A percentile compares a stretch with the other conserved stretches of the same genome.
Evolutionary conservation across 1,140 invertebrate genomes (phyloP).

Genomic region (Dendrolimus punctatus): DNA sequence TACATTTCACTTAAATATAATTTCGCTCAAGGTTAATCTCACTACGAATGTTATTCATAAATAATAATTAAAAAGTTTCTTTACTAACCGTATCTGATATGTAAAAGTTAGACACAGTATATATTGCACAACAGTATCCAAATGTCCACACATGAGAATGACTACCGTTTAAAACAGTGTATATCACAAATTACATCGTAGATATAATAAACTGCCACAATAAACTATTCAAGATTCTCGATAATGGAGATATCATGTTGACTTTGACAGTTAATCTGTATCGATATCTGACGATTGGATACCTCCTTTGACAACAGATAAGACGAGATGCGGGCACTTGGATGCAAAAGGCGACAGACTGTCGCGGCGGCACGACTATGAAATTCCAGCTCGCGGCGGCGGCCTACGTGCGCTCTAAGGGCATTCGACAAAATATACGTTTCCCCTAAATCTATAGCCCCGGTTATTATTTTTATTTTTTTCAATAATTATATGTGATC

Average conservation of each 20-base stretch:
- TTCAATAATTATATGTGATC: conserved; percentile 18
- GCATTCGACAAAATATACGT: conserved; percentile 24
- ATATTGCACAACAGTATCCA: background rate
- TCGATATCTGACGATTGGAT: conserved; percentile 40
- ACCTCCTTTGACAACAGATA: conserved; percentile 42
- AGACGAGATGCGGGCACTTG: conserved; percentile 29
- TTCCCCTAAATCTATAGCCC: conserved; percentile 19
- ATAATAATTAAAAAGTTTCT: no score
- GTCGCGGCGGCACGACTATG: conserved; percentile 19
- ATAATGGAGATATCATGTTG: conserved; percentile 24
- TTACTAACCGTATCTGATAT: no score
- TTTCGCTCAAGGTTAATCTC: no score
- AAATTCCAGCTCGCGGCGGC: conserved; percentile 19
- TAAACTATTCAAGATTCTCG: conserved; percentile 24
- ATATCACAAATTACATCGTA: conserved; percentile 20
- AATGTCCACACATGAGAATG: background rate
- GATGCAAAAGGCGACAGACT: conserved; percentile 17
- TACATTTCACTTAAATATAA: no score
- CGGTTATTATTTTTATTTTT: conserved; percentile 30
- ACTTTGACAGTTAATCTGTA: conserved; percentile 16
- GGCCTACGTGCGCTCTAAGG: conserved; percentile 28
- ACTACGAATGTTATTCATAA: no score
- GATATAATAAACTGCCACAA: conserved; percentile 22
- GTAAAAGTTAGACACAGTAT: background rate
- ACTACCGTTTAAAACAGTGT: conserved; percentile 9